Evolutionary conservation across 1,140 invertebrate species (phyloP).

Genomic region (Riptortus pedestris): DNA sequence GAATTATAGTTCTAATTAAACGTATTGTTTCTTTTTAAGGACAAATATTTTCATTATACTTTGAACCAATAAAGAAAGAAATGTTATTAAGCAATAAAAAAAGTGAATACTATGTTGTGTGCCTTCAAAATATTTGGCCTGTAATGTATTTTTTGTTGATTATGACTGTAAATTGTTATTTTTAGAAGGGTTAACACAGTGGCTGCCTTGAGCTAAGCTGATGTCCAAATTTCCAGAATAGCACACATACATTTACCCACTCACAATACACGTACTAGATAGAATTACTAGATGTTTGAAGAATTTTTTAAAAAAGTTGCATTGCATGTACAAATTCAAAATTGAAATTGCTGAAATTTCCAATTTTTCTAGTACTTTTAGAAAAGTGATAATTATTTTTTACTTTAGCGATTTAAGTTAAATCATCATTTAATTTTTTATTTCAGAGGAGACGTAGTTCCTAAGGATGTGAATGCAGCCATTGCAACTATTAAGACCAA

Average conservation of each 20-base stretch:
- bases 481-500: slow-evolving; percentile 61
- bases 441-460: slow-evolving; percentile 49
- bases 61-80: too few relatives aligned
- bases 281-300: not conserved
- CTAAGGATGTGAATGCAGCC: slow-evolving; percentile 63
- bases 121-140: too few relatives aligned
- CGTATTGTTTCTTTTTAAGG: too few relatives aligned
- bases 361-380: not conserved
- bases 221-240: too few relatives aligned
- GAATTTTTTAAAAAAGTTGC: not conserved
- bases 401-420: not conserved
- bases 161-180: not conserved
- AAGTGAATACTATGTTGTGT: too few relatives aligned
- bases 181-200: too few relatives aligned
- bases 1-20: too few relatives aligned
- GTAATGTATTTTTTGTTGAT: too few relatives aligned
- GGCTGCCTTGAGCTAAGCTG: too few relatives aligned
- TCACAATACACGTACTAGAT: not conserved
- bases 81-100: too few relatives aligned
- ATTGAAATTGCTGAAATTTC: not conserved
- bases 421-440: not conserved
- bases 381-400: not conserved
- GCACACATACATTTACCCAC: too few relatives aligned
- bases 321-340: not conserved
- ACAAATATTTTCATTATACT: too few relatives aligned